phyloP scores from a whole-genome alignment of 2,113 vertebrate species.

The Lucifuga dentata region DNA sequence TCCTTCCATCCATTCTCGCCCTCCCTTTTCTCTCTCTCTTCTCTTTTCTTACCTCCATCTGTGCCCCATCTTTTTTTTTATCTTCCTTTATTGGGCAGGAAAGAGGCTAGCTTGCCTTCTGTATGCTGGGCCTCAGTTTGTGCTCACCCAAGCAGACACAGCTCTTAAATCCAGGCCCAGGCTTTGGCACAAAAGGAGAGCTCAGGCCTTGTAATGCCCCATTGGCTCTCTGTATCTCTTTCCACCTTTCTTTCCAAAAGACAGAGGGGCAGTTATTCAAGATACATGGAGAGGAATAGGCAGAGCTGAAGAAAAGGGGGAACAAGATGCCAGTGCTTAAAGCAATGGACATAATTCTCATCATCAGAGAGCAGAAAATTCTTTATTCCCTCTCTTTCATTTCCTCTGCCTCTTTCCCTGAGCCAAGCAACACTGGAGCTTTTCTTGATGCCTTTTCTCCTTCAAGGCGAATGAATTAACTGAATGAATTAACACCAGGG shows the following conservation, averaged over 20 bases:
- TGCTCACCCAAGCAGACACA: slow-evolving; percentile 76
- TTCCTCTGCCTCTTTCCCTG: slow-evolving; percentile 55
- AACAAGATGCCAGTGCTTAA: slow-evolving; percentile 44
- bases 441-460: slow-evolving; percentile 50
- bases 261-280: slow-evolving; percentile 52
- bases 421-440: slow-evolving; percentile 59
- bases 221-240: slow-evolving; percentile 61
- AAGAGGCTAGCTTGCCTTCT: slow-evolving; percentile 72
- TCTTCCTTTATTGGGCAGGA: slow-evolving; percentile 69
- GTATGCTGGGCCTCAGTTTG: slow-evolving; percentile 69
- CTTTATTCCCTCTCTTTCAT: slow-evolving; percentile 29
- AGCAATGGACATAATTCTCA: slow-evolving; percentile 57
- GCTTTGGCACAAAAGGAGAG: slow-evolving; percentile 74
- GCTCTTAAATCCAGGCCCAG: slow-evolving; percentile 72
- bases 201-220: slow-evolving; percentile 67
- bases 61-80: slow-evolving; percentile 69
- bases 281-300: slow-evolving; percentile 44
- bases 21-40: slow-evolving; percentile 23
- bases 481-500: slow-evolving; percentile 75
- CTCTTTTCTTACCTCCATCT: slow-evolving; percentile 73
- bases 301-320: slow-evolving; percentile 1
- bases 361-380: slow-evolving; percentile 55
- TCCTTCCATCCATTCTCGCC: slow-evolving; percentile 18
- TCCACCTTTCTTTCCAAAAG: slow-evolving; percentile 59
- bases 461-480: slow-evolving; percentile 72